A percentile compares a stretch with the other conserved stretches of the same genome.
These are phyloP conservation scores for Augochlora pura DNA, from an alignment of 1,140 invertebrate genomes.

Conservation along the genomic window DNA sequence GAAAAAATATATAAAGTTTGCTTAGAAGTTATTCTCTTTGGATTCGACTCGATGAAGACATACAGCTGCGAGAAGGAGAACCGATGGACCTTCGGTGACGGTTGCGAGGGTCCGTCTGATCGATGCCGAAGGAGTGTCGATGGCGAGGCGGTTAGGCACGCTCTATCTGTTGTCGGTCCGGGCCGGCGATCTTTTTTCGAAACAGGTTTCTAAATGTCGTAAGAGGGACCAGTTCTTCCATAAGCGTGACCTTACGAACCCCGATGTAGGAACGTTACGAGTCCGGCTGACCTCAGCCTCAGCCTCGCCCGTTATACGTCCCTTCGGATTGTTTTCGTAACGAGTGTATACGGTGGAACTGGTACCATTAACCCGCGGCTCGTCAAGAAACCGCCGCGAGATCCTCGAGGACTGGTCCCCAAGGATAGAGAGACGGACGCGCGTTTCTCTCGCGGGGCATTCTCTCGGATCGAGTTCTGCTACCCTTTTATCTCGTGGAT, in stretches of 20 bases:
- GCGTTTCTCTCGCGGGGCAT: too few species aligned
- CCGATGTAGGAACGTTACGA: slow-evolving; percentile 46
- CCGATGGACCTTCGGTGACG: too few species aligned
- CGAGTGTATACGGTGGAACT: slow-evolving; percentile 69
- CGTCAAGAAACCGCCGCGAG: slow-evolving; percentile 18
- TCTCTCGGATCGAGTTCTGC: background rate
- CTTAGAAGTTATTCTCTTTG: too few species aligned
- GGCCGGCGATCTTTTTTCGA: slow-evolving; percentile 29
- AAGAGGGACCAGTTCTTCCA: slow-evolving; percentile 67
- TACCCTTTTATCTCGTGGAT: slow-evolving; percentile 2
- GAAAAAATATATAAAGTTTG: too few species aligned
- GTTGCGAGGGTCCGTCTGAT: too few species aligned
- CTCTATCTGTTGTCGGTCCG: background rate
- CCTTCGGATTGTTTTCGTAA: slow-evolving; percentile 70
- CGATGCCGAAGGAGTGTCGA: background rate
- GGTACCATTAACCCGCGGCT: slow-evolving; percentile 68
- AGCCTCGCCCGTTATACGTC: slow-evolving; percentile 62
- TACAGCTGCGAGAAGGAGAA: too few species aligned
- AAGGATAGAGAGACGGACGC: slow-evolving; percentile 8
- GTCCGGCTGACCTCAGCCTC: slow-evolving; percentile 60
- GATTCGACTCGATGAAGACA: too few species aligned
- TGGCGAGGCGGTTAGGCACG: background rate
- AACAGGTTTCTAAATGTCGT: slow-evolving; percentile 63
- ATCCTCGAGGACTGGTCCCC: slow-evolving; percentile 28
- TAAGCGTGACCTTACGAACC: slow-evolving; percentile 68